Base-by-base conservation (phyloP, 2,113 vertebrate species). In the Phylloscopus trochiloides region DNA sequence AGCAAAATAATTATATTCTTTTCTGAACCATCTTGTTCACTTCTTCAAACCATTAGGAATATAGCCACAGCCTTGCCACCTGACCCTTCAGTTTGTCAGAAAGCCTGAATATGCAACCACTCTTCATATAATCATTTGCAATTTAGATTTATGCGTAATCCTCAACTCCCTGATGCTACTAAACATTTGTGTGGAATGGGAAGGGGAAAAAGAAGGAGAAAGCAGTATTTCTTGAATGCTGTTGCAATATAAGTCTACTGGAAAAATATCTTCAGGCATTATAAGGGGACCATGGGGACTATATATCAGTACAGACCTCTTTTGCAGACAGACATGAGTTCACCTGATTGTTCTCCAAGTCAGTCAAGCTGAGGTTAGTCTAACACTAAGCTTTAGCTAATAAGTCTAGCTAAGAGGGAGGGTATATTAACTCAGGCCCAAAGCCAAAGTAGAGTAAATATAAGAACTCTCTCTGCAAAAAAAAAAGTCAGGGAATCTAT, bases 301-400 rank as follows among this genome's bases (percentile, higher is more conserved):
- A 2, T 68, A 61, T 28, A 21, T 81, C 52, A 81, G 65, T 88
- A 88, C 20, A 85, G 81, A 78, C 70, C 61, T 63, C 65, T 72
- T 87, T 68, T 65, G 68, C 71, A 94, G 94, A 68, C 71, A 92
- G 81, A 93, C 74, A 58, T 73, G 85, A 94, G 82, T 86, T 95
- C 78, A 86, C 88, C 82, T 82, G 67, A 79, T 76, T 88, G 31
- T 54, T 94, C 78, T 93, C 75, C 54, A 92, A 86, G 50, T 81
- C 54, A 83, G 28, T 61, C 57, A 67, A 68, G 48, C 21, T 76
- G 66, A 76, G 58, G 82, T 82, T 88, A 90, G 52, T n/a, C n/a
- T 28, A 72, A 65, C 34, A 62, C 28, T 32, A 38, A 79, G 78
- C 22, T 91, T 84, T 68, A 94, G 45, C 45, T 92, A 92, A 70